phyloP scores from a whole-genome alignment of 2,113 vertebrate species.

The Laticauda laticaudata region DNA sequence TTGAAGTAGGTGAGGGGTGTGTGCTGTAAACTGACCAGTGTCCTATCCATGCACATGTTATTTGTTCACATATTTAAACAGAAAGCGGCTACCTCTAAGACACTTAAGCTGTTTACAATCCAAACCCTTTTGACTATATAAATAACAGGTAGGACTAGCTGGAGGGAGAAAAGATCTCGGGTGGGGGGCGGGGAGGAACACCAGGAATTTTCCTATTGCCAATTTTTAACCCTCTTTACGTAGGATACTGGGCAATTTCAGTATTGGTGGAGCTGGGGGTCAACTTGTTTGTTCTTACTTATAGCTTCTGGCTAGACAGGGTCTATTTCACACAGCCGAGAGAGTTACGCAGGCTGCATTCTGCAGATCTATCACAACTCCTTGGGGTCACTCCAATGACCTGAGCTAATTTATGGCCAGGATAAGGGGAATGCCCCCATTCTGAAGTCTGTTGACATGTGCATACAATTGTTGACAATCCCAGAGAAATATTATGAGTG shows the following conservation, averaged over 20 bases:
- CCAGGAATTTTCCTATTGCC: slow-evolving; percentile 65
- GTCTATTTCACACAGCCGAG: background rate
- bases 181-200: background rate
- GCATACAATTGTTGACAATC: background rate
- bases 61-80: slow-evolving; percentile 53
- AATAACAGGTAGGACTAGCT: slow-evolving; percentile 71
- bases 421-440: background rate
- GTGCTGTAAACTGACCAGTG: background rate
- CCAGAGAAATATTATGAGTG: background rate
- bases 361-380: background rate
- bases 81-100: slow-evolving; percentile 46
- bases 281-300: slow-evolving; percentile 13
- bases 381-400: background rate
- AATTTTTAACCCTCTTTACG: slow-evolving; percentile 46
- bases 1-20: background rate
- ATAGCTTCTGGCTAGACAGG: slow-evolving; percentile 25
- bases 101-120: slow-evolving; percentile 63
- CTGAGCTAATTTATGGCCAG: background rate
- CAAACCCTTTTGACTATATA: slow-evolving; percentile 49
- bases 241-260: slow-evolving; percentile 38
- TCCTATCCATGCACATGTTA: slow-evolving; percentile 1
- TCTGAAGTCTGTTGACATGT: background rate
- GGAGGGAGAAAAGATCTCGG: background rate
- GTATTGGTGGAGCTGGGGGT: background rate
- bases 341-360: background rate